Evolutionary conservation across 2,797 vertebrate genomes (phyloP).

Genomic region (Myiothlypis coronata): DNA sequence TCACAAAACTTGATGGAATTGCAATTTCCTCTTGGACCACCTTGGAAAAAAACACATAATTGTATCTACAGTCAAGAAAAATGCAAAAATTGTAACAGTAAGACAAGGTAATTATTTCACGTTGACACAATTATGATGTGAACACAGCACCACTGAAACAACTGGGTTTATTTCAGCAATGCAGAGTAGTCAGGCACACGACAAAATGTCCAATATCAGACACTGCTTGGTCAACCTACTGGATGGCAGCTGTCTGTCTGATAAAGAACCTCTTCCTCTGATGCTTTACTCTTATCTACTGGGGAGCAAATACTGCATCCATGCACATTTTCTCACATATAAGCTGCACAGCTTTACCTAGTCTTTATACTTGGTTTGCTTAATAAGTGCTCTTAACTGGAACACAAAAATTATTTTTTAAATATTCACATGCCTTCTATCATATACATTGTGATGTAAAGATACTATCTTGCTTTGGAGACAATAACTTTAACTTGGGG

Average conservation of each 20-base stretch:
- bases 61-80: background rate
- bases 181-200: background rate
- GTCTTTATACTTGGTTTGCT: background rate
- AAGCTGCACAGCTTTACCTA: background rate
- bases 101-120: background rate
- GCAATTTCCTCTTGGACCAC: conserved; percentile 91
- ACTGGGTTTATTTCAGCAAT: background rate
- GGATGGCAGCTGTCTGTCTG: background rate
- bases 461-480: background rate
- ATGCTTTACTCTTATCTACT: background rate
- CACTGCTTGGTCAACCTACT: background rate
- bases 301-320: background rate
- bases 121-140: background rate
- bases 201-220: background rate
- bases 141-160: background rate
- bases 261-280: background rate
- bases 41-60: conserved; percentile 64
- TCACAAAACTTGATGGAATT: conserved; percentile 91
- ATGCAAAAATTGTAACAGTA: background rate
- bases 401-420: background rate
- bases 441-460: background rate
- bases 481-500: background rate
- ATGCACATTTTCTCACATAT: background rate
- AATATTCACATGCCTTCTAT: background rate
- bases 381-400: background rate